Base-by-base conservation (phyloP, 2,113 vertebrate species). In the Gallinago jamesoni region DNA sequence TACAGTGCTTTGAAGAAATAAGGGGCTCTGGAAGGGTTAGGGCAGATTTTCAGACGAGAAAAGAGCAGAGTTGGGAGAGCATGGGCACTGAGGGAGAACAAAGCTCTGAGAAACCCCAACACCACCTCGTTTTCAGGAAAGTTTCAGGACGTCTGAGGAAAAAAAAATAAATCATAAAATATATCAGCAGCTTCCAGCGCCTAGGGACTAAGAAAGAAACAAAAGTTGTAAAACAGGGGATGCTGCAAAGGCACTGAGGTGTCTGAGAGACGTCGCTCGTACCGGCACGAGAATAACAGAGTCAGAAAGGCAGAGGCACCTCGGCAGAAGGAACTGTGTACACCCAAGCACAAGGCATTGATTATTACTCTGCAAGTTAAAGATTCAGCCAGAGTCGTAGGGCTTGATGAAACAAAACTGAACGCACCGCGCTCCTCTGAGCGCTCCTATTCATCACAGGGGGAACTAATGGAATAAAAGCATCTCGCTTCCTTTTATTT, bases 1-100 rank as follows among this genome's bases (percentile, higher is more conserved):
- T 91, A 79, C 94, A 93, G 81, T 76, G 79, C 93, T 96, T 94
- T 96, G 95, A 95, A 93, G 94, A 95, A 91, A 81, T 28, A 47
- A 41, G 81, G 74, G 74, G 72, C 68, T 68, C 93, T 50, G 31
- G 9, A 57, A 87, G 84, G 88, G 75, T 82, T 94, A 73, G 70
- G 74, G n/a, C 4, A 0, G 18, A 10, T 57, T 63, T 90, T 30
- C 45, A 70, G 85, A 90, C 17, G 75, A 85, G 47, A 64, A 80
- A 67, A 52, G 74, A 74, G 35, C 70, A 68, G 31, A 6, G 11
- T 57, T 43, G 83, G 90, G 76, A 70, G 48, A 89, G 93, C 80
- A 52, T 1, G 70, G 72, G 85, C 68, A 88, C 24, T 2, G 31
- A 81, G 68, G 53, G 84, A 94, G 75, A 92, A 50, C 48, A 50